Evolutionary conservation across 1,140 invertebrate genomes (phyloP).

Genomic region (Coelopa frigida): DNA sequence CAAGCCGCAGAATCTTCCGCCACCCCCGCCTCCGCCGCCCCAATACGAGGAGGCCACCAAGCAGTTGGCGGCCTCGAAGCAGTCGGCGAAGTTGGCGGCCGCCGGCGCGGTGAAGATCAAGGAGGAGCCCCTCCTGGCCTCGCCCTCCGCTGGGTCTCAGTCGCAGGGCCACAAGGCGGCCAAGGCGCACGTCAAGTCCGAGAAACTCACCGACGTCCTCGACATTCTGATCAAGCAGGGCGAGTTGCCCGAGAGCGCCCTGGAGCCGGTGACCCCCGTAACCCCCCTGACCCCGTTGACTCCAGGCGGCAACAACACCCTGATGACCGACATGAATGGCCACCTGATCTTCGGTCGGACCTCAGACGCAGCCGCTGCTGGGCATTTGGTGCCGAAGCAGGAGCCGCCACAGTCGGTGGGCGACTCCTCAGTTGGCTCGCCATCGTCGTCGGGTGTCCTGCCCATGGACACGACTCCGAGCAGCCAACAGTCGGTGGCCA

Average conservation of each 20-base stretch:
- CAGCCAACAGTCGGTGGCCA: too few relatives aligned
- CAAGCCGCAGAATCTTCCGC: constrained; percentile 29
- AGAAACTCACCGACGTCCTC: constrained; percentile 90
- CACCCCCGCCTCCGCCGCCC: constrained; percentile 46
- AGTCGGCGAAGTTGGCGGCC: constrained; percentile 21
- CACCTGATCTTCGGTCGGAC: constrained; percentile 16
- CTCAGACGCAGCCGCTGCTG: constrained; percentile 11
- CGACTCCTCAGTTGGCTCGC: constrained; percentile 23
- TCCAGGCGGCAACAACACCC: constrained; percentile 18
- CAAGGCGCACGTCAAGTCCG: constrained; percentile 63
- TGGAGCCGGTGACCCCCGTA: constrained; percentile 54
- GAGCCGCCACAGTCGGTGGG: constrained; percentile 23
- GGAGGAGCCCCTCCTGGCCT: constrained; percentile 24
- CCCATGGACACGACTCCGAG: constrained; percentile 32
- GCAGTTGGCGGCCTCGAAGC: constrained; percentile 45
- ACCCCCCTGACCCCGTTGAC: constrained; percentile 49
- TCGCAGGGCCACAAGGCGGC: constrained; percentile 20
- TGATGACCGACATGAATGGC: constrained; percentile 16
- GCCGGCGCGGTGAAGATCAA: constrained; percentile 32
- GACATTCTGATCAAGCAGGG: constrained; percentile 92
- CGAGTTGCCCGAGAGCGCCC: constrained; percentile 81
- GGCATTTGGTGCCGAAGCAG: background rate
- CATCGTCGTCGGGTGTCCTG: constrained; percentile 27
- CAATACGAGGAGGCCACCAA: constrained; percentile 67
- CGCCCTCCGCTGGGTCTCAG: background rate